These are phyloP conservation scores for Astropecten irregularis DNA, from an alignment of 53 echinoderm and acorn worm species.

Conservation along the genomic window DNA sequence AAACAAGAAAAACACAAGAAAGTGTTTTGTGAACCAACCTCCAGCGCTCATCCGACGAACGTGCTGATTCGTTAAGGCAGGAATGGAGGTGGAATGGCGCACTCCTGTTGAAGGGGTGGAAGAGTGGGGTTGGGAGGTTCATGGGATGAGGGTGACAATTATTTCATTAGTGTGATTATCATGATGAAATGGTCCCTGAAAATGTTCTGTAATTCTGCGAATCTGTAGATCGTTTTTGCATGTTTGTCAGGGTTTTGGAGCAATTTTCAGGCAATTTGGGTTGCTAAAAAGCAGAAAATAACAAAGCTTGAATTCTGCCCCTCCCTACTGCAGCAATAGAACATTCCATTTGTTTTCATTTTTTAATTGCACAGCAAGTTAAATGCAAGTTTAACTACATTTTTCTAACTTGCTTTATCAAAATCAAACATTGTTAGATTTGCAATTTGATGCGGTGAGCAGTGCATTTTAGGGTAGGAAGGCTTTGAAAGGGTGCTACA, in stretches of 20 bases:
- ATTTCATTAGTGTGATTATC: slow-evolving; percentile 12
- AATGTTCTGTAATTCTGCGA: neutral
- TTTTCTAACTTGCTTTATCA: no score
- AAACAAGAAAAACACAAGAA: slow-evolving; percentile 24
- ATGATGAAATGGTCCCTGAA: neutral
- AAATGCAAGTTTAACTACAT: neutral
- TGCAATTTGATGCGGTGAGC: no score
- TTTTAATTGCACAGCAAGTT: neutral
- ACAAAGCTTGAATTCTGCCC: slow-evolving; percentile 2
- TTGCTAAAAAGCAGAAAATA: neutral
- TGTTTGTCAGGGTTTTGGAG: no score
- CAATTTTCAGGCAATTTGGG: no score
- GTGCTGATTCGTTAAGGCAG: slow-evolving; percentile 65
- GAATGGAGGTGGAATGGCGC: slow-evolving; percentile 76
- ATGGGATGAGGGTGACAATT: neutral
- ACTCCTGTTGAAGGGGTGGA: slow-evolving; percentile 68
- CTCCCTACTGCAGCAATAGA: slow-evolving; percentile 14
- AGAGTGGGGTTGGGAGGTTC: slow-evolving; percentile 24
- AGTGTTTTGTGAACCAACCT: slow-evolving; percentile 81
- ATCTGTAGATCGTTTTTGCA: no score
- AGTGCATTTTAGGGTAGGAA: no score
- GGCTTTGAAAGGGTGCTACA: no score
- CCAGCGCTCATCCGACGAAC: slow-evolving; percentile 70
- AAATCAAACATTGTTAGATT: no score
- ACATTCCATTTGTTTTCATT: neutral